These are phyloP conservation scores for Stratiomys singularior DNA, from an alignment of 2,888 invertebrate species.

Conservation along the genomic window DNA sequence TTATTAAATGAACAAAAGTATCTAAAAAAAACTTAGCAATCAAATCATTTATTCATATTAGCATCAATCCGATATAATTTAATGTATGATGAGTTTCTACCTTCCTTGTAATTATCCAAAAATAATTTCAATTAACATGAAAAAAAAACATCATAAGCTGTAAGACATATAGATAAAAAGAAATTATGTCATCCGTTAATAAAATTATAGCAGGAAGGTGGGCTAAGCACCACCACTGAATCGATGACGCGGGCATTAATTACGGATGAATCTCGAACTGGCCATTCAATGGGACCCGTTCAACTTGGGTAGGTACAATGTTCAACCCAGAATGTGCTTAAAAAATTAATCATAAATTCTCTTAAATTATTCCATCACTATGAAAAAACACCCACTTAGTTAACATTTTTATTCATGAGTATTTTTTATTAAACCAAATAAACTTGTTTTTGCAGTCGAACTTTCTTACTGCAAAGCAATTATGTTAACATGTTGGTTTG, in stretches of 20 bases:
- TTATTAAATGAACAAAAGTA: too few relatives aligned
- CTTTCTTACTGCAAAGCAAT: neutral
- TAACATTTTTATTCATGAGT: conserved; percentile 18
- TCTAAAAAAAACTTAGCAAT: too few relatives aligned
- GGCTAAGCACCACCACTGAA: conserved; percentile 87
- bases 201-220: conserved; percentile 86
- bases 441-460: neutral
- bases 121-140: neutral
- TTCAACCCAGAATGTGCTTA: conserved; percentile 20
- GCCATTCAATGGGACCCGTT: conserved; percentile 86
- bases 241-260: conserved; percentile 96
- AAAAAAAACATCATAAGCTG: conserved; percentile 53
- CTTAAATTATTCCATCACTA: neutral
- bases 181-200: conserved; percentile 34
- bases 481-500: neutral
- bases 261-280: conserved; percentile 89
- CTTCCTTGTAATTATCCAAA: neutral
- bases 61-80: too few relatives aligned
- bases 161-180: conserved; percentile 53
- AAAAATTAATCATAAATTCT: conserved; percentile 11
- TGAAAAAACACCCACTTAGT: neutral
- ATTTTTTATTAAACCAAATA: conserved; percentile 17
- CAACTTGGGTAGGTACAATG: conserved; percentile 88
- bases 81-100: too few relatives aligned
- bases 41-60: too few relatives aligned